Evolutionary conservation across 1,140 invertebrate species (phyloP), one percentile per base, ranked within the genome.

Genomic region (Aphelenchoides besseyi): DNA sequence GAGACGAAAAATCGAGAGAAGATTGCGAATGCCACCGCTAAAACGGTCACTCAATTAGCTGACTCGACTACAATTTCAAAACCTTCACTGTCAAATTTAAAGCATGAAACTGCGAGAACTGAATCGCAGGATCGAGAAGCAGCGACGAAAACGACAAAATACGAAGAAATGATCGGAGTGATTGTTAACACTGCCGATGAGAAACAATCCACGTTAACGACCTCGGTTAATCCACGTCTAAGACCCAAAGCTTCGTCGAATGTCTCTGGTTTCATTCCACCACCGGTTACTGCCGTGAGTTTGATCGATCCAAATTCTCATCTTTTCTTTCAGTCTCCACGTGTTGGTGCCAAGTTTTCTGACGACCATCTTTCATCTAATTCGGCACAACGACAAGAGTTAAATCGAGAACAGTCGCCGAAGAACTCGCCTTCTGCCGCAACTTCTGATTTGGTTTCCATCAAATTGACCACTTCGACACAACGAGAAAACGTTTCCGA

Each of bases 221-320:
- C 81, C 2, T 83, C 82, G 8, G 82, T 83, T 8, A 85, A 84
- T 71, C 81, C 81, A 9, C 80, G 81, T 16, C 75, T 83, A 28
- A 70, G 81, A 37, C 81, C 81, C 12, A 83, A 83, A 66, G 70
- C 81, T n/a, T 52, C 53, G 5, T 62, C 67, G 12, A 78, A 41
- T 52, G 74, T 79, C 55, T 52, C 72, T 3, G 37, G 69, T 30
- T 54, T 79, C 2, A 68, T 72, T 2, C 57, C 61, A 12, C 69
- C 76, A 64, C 48, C 61, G 1, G 59, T 77, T 30, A 35, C 63
- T 18, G 30, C 77, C 5, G 23, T 54, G 30, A 72, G 52, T 57
- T 36, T 30, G 12, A 30, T 30, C 30, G 29, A 32, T n/a, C 32
- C 37, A 53, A 54, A n/a, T n/a, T n/a, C n/a, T n/a, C n/a, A n/a